These are phyloP conservation scores for Smittia sp. DNA, from an alignment of 2,888 invertebrate genomes.

Conservation along the genomic window DNA sequence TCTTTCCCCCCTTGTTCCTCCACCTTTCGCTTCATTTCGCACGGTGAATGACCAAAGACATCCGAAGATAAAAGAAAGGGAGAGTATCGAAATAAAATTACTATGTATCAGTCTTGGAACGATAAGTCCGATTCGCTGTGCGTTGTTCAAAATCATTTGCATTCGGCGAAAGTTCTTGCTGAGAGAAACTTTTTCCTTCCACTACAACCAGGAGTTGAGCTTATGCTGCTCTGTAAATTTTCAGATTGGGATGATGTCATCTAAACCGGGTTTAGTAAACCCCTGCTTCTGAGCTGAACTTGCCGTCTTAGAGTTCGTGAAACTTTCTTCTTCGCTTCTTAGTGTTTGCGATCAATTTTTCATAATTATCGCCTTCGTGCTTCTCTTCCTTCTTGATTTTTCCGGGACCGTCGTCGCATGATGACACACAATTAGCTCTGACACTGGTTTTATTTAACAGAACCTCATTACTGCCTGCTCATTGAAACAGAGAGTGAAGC, in stretches of 20 bases:
- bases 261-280: no score
- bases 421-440: constrained; percentile 2
- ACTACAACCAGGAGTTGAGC: no score
- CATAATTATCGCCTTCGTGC: constrained; percentile 33
- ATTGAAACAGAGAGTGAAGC: no score
- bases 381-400: background rate
- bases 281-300: no score
- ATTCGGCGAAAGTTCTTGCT: constrained; percentile 22
- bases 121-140: background rate
- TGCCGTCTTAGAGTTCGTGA: background rate
- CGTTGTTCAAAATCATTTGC: constrained; percentile 27
- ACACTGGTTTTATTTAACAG: constrained; percentile 10
- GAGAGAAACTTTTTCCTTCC: constrained; percentile 7
- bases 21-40: background rate
- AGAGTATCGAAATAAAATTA: background rate
- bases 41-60: constrained; percentile 21
- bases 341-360: constrained; percentile 29
- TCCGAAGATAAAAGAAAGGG: background rate
- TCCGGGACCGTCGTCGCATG: background rate
- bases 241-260: no score
- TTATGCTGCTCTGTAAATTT: no score
- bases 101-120: background rate
- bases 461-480: no score
- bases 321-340: background rate
- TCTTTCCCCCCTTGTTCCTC: background rate